These are phyloP conservation scores for Rhizoglyphus robini DNA, from an alignment of 1,140 invertebrate genomes.

Conservation along the genomic window DNA sequence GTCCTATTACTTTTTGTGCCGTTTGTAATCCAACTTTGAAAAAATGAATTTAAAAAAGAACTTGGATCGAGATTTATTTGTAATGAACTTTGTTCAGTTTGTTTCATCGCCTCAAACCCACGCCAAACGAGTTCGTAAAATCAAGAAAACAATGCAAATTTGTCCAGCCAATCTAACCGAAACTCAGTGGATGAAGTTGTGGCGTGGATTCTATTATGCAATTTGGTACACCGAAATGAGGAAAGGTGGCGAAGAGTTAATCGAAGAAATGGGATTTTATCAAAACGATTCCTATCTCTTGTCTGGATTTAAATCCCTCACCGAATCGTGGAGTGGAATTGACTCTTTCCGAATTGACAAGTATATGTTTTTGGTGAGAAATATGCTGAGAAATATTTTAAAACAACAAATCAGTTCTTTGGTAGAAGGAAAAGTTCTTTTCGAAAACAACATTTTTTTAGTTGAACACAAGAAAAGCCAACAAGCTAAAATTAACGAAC, in stretches of 20 bases:
- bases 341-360: slow-evolving; percentile 24
- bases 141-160: neutral
- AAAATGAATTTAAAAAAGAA: slow-evolving; percentile 14
- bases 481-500: neutral
- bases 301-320: slow-evolving; percentile 18
- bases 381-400: slow-evolving; percentile 14
- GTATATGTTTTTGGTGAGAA: slow-evolving; percentile 15
- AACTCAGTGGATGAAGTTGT: slow-evolving; percentile 19
- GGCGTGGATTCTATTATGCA: slow-evolving; percentile 22
- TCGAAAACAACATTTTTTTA: neutral
- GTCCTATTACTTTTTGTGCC: too few species aligned
- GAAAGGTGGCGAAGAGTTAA: slow-evolving; percentile 23
- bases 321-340: slow-evolving; percentile 21
- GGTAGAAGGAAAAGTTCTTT: neutral
- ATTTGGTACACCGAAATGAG: slow-evolving; percentile 24
- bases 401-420: slow-evolving; percentile 2
- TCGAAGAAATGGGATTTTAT: slow-evolving; percentile 9
- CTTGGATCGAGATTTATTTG: neutral
- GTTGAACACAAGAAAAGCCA: neutral
- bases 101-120: slow-evolving; percentile 16
- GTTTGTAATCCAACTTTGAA: too few species aligned
- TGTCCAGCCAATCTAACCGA: slow-evolving; percentile 5
- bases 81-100: slow-evolving; percentile 14
- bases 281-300: slow-evolving; percentile 9
- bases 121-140: neutral